phyloP scores from a whole-genome alignment of 1,140 invertebrate species.

The Stenopsyche tienmushanensis region DNA sequence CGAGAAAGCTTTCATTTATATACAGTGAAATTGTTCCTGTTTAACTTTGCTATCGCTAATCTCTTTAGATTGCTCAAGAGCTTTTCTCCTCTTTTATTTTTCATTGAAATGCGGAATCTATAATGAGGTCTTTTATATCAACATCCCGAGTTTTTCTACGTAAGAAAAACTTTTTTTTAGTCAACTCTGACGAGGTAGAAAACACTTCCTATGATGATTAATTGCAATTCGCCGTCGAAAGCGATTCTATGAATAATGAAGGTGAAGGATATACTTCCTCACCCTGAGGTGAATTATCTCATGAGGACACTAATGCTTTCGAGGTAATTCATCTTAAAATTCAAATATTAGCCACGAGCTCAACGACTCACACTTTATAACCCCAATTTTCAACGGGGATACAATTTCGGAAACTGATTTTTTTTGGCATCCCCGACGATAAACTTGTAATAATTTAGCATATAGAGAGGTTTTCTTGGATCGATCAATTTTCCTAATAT shows the following conservation, averaged over 20 bases:
- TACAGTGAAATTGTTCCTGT: neutral
- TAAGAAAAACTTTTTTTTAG: slow-evolving; percentile 6
- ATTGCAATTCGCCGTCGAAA: slow-evolving; percentile 14
- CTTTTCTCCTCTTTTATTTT: neutral
- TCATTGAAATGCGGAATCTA: slow-evolving; percentile 5
- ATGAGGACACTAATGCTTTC: slow-evolving; percentile 6
- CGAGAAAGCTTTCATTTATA: neutral
- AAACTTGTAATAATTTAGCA: too few species aligned
- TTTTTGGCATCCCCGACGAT: too few species aligned
- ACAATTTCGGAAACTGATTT: too few species aligned
- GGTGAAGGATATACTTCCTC: neutral
- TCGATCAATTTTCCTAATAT: too few species aligned
- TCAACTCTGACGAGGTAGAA: neutral
- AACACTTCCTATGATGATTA: slow-evolving; percentile 16
- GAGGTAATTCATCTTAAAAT: slow-evolving; percentile 30
- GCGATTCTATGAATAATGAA: slow-evolving; percentile 15
- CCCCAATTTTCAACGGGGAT: too few species aligned
- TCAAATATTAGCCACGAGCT: slow-evolving; percentile 25
- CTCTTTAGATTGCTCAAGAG: too few species aligned
- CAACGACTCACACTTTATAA: too few species aligned
- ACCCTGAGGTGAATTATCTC: slow-evolving; percentile 7
- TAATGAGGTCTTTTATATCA: slow-evolving; percentile 8
- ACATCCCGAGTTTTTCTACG: neutral
- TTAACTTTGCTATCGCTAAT: slow-evolving; percentile 1
- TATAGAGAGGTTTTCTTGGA: too few species aligned